Conservation (phyloP, 2,797 vertebrate genomes). For the Vespertilio murinus region DNA sequence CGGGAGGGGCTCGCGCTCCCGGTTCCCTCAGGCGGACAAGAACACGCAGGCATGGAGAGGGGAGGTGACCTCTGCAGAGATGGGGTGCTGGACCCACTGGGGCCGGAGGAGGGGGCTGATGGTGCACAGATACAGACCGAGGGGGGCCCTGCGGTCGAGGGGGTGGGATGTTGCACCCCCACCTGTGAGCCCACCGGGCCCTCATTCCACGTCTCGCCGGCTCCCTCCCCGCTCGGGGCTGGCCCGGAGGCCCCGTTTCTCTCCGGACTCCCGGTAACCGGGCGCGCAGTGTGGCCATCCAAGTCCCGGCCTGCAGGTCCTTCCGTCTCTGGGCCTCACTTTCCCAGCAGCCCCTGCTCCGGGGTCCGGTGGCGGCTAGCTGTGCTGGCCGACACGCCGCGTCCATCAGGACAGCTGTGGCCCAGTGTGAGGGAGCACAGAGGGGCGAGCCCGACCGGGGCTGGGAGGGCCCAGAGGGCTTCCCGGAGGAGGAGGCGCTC, state of each 20-base stretch:
- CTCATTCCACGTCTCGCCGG: background rate
- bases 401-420: accelerated
- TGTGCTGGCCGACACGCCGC: background rate
- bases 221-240: background rate
- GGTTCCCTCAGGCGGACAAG: background rate
- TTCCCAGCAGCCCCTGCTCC: background rate
- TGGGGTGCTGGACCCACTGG: background rate
- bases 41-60: background rate
- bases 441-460: background rate
- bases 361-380: background rate
- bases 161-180: background rate
- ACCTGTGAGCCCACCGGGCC: background rate
- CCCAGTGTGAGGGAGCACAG: background rate
- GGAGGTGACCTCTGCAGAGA: accelerated
- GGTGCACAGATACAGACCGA: background rate
- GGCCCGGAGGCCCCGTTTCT: background rate
- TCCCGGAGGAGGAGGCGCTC: background rate
- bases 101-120: background rate
- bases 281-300: accelerated
- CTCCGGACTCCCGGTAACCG: background rate
- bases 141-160: background rate
- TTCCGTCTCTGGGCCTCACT: background rate
- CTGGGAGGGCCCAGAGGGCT: background rate
- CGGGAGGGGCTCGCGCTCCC: background rate
- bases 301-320: too few relatives aligned